A percentile compares a stretch with the other conserved stretches of the same genome.
Conservation (phyloP, 2,888 invertebrate genomes). For the Dromius quadrimaculatus region DNA sequence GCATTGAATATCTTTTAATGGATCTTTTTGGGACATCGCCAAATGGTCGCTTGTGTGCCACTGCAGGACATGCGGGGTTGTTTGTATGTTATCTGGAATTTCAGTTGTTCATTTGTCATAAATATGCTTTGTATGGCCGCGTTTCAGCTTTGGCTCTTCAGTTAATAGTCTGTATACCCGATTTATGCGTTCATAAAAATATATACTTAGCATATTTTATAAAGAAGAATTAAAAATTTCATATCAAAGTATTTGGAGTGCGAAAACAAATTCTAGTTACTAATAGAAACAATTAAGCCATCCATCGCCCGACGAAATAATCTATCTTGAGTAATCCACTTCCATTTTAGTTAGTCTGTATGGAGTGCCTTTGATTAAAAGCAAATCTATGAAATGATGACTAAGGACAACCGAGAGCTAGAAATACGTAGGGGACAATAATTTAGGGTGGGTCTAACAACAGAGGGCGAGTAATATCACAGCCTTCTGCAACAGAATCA, state of each 20-base stretch:
- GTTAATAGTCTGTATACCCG: conserved; percentile 8
- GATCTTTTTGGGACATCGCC: conserved; percentile 33
- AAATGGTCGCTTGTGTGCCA: conserved; percentile 36
- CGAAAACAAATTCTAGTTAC: conserved; percentile 11
- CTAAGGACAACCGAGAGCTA: conserved; percentile 21
- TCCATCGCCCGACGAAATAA: background rate
- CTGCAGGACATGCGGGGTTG: conserved; percentile 7
- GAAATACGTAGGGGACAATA: conserved; percentile 19
- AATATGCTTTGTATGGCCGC: conserved; percentile 9
- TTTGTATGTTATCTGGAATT: conserved; percentile 28
- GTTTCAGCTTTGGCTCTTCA: background rate
- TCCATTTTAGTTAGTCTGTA: background rate
- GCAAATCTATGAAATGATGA: conserved; percentile 37
- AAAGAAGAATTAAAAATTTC: too few relatives aligned
- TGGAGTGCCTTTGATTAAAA: conserved; percentile 29
- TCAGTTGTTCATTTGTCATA: conserved; percentile 9
- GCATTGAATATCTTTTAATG: conserved; percentile 40
- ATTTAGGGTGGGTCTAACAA: conserved; percentile 13
- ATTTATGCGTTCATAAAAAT: too few relatives aligned
- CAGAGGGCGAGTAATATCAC: conserved; percentile 28
- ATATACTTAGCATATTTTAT: too few relatives aligned
- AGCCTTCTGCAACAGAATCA: conserved; percentile 53
- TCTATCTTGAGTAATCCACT: conserved; percentile 11
- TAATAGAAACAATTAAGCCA: background rate
- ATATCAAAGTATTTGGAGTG: too few relatives aligned